Evolutionary conservation across 2,113 vertebrate species (phyloP), one percentile per base, ranked within the genome.

Genomic region (Crotalus viridis): DNA sequence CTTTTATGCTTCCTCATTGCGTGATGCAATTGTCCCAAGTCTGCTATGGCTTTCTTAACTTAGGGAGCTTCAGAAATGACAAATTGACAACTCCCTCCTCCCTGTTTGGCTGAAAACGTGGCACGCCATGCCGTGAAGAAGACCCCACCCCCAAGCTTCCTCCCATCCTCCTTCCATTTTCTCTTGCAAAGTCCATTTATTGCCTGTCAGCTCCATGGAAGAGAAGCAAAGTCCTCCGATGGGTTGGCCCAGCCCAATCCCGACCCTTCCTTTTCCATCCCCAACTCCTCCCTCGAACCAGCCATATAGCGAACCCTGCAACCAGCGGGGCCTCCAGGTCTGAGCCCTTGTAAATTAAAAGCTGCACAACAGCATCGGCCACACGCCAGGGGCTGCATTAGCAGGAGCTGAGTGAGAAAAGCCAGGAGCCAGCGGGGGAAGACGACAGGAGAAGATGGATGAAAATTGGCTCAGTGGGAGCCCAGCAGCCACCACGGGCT

Each of bases 311-410:
- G 87, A 90, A 90, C n/a, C 88, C 89, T 33, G 13, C 43, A 90
- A 89, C 89, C 39, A 48, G 81, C 56, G 33, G 74, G 92, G 92
- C 92, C 89, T 64, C 46, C 48, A 43, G 89, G 89, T 90, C 92
- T 87, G 89, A 90, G 89, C 55, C 92, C 81, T 87, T 93, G 88
- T 93, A 93, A 93, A 93, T 93, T 93, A 93, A 90, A 93, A 93
- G 92, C 92, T 39, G 89, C 59, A 87, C 92, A 90, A 87, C 92
- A 55, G 89, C 88, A 28, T 93, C 90, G 88, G 91, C 91, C 52
- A 4, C 61, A 59, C 22, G 59, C 90, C 93, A 89, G 61, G 64
- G 90, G 93, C 93, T 93, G 90, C 64, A 89, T 93, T 88, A 88
- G 93, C 21, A n/a, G 43, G 93, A 91, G 90, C 43, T 52, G 90